phyloP scores from a whole-genome alignment of 2,113 vertebrate genomes.

The Mormoops blainvillei region DNA sequence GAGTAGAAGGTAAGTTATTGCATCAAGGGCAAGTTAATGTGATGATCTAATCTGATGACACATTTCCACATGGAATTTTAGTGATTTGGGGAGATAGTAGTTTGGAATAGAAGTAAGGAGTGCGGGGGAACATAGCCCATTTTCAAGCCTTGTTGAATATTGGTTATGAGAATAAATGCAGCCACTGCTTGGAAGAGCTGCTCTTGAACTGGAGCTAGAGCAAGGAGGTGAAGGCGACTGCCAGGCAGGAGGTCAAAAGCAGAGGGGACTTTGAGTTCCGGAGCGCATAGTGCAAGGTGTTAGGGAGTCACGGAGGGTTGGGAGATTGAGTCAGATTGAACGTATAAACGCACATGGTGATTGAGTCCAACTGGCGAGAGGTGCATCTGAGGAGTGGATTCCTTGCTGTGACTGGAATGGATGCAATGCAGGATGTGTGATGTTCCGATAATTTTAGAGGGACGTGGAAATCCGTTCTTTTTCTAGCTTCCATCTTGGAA shows the following conservation, averaged over 20 bases:
- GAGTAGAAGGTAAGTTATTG: neutral
- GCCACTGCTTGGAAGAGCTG: neutral
- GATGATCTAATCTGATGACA: neutral
- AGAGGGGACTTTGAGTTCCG: neutral
- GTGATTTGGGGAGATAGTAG: neutral
- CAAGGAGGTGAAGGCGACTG: neutral
- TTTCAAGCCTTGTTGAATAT: neutral
- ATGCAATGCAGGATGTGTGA: no score
- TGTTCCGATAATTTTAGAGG: neutral
- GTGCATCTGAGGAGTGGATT: neutral
- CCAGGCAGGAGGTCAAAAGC: neutral
- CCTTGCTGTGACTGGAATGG: neutral
- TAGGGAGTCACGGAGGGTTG: neutral
- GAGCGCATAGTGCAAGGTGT: neutral
- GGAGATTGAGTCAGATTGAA: neutral
- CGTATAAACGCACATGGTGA: neutral
- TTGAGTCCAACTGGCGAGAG: neutral
- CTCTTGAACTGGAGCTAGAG: neutral
- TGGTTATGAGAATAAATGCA: neutral
- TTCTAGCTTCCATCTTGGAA: neutral
- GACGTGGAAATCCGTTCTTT: neutral
- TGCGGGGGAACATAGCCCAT: neutral
- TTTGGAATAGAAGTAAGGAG: neutral
- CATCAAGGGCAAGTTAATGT: neutral
- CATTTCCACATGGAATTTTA: neutral